Evolutionary conservation across 1,140 invertebrate species (phyloP), one percentile per base, ranked within the genome.

Genomic region (Pseudomyrmex sp.): DNA sequence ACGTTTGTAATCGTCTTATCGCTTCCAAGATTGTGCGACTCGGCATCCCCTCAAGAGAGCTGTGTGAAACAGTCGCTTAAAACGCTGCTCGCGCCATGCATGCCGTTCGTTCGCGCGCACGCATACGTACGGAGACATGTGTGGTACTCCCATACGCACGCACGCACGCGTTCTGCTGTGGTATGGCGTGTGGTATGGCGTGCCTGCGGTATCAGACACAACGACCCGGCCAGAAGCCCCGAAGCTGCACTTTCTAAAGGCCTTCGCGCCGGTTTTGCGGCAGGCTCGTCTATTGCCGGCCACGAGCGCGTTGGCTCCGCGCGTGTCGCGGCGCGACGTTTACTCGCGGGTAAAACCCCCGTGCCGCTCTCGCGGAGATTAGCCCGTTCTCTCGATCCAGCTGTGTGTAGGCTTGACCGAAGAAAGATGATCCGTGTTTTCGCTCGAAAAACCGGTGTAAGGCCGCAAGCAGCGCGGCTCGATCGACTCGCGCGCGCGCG

Each of bases 201-300:
- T 90, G 85, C 89, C 87, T 85, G 83, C 88, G 84, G 82, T 89
- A 91, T 91, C 90, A 88, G 87, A 88, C 88, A 89, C 90, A 91
- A 91, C 89, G 88, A 90, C 90, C 90, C 88, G 90, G 62, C 35
- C 89, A 86, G 90, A 80, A 84, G 88, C 84, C 88, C 61, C 85
- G 84, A 85, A 90, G 91, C 90, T 88, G 89, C 87, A 93, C 92
- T 93, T 93, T 93, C 93, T 93, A 93, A 93, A 93, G 89, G 89
- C 92, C 93, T 93, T 93, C 93, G 91, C 84, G 91, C 84, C 83
- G 86, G 83, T 88, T 91, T 90, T 85, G 88, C 89, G 83, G 35
- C 35, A 48, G 85, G 79, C 87, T 77, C 85, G 83, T 91, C 86
- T 90, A 90, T 79, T 46, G 61, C 35, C 59, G 18, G 35, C 68